Evolutionary conservation across 2,113 vertebrate species (phyloP), one percentile per base, ranked within the genome.

Genomic region (Uria aalge): DNA sequence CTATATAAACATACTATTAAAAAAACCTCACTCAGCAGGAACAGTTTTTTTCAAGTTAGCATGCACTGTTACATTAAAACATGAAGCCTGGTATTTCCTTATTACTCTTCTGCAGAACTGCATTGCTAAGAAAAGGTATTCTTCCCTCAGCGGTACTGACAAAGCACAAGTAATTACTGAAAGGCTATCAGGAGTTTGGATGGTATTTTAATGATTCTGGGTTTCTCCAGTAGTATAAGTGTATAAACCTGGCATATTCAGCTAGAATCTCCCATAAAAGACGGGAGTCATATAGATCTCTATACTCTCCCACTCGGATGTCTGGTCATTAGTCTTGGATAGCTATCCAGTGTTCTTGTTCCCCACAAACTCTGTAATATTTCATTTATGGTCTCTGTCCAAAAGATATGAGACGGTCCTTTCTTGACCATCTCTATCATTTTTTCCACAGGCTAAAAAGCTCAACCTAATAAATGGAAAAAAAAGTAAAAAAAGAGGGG

Each of bases 331-430:
- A 75, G 30, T 63, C 67, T 89, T 68, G 47, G 56, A 48, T 11
- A 85, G 30, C 19, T 32, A 26, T 24, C 20, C 45, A 62, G 34
- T 12, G 47, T 40, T 89, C 56, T 13, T 71, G 43, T 55, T 83
- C n/a, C 52, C 13, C 21, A 41, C 8, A 75, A 67, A 75, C 52
- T 48, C 67, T 48, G 32, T 27, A 78, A 71, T 71, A 67, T 67
- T 82, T 87, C 40, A 47, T 73, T 87, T 55, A 48, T 19, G 32
- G 8, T 78, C 12, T 47, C 56, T 62, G 36, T 13, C 15, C 68
- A 60, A 80, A 87, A 0, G 0, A 16, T 21, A 38, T 5, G 29
- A 2, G 0, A 52, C 5, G 5, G 26, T 76, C 20, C 30, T 76
- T 71, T 69, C 73, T 56, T 57, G 50, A 84, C 30, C 45, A 45